phyloP scores from a whole-genome alignment of 2,113 vertebrate species.

The Gymnocephalus cernua region DNA sequence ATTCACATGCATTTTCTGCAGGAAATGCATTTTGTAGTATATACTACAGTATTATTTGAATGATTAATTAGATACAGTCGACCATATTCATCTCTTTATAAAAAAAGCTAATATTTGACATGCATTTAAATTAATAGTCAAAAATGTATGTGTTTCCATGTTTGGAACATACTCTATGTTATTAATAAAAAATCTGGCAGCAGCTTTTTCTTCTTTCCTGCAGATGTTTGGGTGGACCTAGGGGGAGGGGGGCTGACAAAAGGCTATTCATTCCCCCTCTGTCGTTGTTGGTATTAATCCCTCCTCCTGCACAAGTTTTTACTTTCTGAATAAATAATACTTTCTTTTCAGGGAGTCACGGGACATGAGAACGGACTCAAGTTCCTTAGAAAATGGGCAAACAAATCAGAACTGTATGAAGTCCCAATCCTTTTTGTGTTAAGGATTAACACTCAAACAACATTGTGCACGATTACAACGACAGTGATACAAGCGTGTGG shows the following conservation, averaged over 20 bases:
- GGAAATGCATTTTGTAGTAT: too few relatives aligned
- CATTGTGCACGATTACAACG: background rate
- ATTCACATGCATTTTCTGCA: too few relatives aligned
- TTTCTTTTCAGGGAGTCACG: conserved; percentile 29
- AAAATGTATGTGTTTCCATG: background rate
- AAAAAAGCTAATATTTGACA: background rate
- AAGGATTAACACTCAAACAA: conserved; percentile 22
- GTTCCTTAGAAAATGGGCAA: conserved; percentile 23
- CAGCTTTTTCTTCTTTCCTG: background rate
- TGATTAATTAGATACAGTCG: background rate
- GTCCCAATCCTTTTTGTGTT: background rate
- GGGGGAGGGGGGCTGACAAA: conserved; percentile 29
- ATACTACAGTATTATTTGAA: background rate
- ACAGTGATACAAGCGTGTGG: conserved; percentile 5
- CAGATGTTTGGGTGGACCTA: conserved; percentile 29
- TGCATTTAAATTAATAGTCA: background rate
- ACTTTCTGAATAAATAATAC: conserved; percentile 55
- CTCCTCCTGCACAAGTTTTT: conserved; percentile 22
- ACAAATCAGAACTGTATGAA: conserved; percentile 50
- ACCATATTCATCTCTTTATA: background rate
- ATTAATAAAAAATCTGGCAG: conserved; percentile 22
- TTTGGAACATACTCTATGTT: background rate
- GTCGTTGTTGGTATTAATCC: conserved; percentile 25
- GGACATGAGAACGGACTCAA: background rate
- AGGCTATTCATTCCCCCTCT: conserved; percentile 46